Percentiles rank a stretch among this genome's conserved stretches.
These are phyloP conservation scores for Coilia nasus DNA, from an alignment of 2,797 vertebrate species.

Conservation along the genomic window DNA sequence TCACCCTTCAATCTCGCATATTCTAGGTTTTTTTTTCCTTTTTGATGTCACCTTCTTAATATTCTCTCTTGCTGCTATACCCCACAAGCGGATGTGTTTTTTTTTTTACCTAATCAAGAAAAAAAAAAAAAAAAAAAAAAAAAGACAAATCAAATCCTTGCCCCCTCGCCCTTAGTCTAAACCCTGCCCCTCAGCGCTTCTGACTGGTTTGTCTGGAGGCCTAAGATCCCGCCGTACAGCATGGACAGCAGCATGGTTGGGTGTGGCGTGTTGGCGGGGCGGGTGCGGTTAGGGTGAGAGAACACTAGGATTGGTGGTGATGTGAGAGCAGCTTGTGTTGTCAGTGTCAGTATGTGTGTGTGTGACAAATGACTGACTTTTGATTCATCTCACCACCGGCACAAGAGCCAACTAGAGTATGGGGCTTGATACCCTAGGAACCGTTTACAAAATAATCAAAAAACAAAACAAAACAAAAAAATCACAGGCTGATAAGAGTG, in stretches of 20 bases:
- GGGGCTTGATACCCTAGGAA: slow-evolving; percentile 56
- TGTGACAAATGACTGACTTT: slow-evolving; percentile 38
- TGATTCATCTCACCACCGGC: background rate
- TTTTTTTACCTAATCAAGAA: background rate
- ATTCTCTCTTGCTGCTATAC: background rate
- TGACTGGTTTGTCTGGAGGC: slow-evolving; percentile 38
- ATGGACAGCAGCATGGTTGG: slow-evolving; percentile 47
- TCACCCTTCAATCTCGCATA: slow-evolving; percentile 35
- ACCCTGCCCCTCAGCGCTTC: slow-evolving; percentile 26
- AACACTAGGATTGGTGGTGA: slow-evolving; percentile 50
- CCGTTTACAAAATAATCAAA: slow-evolving; percentile 51
- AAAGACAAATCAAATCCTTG: slow-evolving; percentile 55
- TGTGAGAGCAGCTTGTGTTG: slow-evolving; percentile 28
- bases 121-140: background rate
- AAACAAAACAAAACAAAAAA: slow-evolving; percentile 3
- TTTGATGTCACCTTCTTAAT: background rate
- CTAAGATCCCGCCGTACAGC: slow-evolving; percentile 26
- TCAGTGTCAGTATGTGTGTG: background rate
- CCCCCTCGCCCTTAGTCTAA: slow-evolving; percentile 40
- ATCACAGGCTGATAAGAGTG: slow-evolving; percentile 38
- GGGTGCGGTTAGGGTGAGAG: slow-evolving; percentile 40
- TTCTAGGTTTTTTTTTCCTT: slow-evolving; percentile 39
- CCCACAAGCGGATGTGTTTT: slow-evolving; percentile 1
- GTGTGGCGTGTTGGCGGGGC: slow-evolving; percentile 30
- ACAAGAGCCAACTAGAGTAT: slow-evolving; percentile 43